phyloP scores from a whole-genome alignment of 1,140 invertebrate species.

The Thalassaphorura encarpata region DNA sequence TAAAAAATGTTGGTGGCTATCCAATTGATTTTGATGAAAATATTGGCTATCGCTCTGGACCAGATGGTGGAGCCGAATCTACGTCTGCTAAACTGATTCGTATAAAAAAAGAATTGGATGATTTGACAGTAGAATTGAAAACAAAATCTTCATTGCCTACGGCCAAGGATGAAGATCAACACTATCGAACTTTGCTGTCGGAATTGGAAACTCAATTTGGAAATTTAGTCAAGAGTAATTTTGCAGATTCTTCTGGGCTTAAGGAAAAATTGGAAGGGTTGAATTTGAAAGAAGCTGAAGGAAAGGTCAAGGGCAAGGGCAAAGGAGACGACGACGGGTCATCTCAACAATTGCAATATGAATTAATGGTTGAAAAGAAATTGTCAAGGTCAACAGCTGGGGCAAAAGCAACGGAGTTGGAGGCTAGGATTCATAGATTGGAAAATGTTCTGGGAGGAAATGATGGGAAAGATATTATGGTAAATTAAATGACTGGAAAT shows the following conservation, averaged over 20 bases:
- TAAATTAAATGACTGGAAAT: slow-evolving; percentile 2
- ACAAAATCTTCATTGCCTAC: background rate
- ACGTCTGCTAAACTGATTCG: background rate
- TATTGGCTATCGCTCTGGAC: background rate
- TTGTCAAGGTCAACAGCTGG: background rate
- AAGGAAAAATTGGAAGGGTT: background rate
- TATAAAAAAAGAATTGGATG: background rate
- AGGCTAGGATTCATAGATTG: slow-evolving; percentile 41
- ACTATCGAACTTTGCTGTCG: too few species aligned
- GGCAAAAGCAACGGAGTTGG: slow-evolving; percentile 30
- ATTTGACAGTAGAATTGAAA: slow-evolving; percentile 1
- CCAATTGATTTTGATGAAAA: background rate
- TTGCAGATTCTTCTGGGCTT: slow-evolving; percentile 23
- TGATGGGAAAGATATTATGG: slow-evolving; percentile 24
- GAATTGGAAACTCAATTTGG: background rate
- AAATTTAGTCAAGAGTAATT: background rate
- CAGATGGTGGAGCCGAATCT: background rate
- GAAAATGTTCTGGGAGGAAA: slow-evolving; percentile 43
- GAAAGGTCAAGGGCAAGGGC: background rate
- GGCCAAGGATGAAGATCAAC: background rate
- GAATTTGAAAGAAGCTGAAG: background rate
- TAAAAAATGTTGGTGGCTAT: background rate
- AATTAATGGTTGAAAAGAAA: background rate
- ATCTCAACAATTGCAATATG: too few species aligned
- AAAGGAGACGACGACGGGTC: too few species aligned